Percentiles rank a stretch among this genome's conserved stretches.
Conservation (phyloP, 1,140 invertebrate species). For the Bombus superbus region DNA sequence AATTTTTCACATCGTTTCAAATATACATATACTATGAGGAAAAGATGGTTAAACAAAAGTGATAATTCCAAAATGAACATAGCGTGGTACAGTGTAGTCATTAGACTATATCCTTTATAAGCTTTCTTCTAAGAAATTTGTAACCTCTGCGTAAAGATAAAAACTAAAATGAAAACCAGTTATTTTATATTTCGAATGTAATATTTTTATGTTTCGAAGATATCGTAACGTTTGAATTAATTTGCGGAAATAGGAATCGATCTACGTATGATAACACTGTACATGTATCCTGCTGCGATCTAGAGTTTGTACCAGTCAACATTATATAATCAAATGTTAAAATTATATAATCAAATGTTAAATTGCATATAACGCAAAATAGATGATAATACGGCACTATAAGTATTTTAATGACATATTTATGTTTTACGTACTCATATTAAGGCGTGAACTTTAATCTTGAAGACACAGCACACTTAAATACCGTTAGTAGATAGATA, state of each 20-base stretch:
- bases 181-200: neutral
- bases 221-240: neutral
- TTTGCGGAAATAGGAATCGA: neutral
- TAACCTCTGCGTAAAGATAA: neutral
- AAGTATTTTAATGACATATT: neutral
- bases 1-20: neutral
- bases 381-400: neutral
- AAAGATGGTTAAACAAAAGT: too few relatives aligned
- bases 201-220: neutral
- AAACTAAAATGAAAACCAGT: too few relatives aligned
- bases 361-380: neutral
- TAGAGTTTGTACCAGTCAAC: neutral
- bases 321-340: neutral
- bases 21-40: neutral
- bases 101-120: neutral
- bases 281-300: neutral
- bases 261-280: too few relatives aligned
- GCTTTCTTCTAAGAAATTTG: neutral
- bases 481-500: neutral
- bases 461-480: neutral
- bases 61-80: too few relatives aligned
- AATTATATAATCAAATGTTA: conserved; percentile 23
- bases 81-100: too few relatives aligned
- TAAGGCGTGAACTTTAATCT: neutral
- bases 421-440: conserved; percentile 40